phyloP scores from a whole-genome alignment of 2,797 vertebrate genomes.

The Adelosebastes latens region DNA sequence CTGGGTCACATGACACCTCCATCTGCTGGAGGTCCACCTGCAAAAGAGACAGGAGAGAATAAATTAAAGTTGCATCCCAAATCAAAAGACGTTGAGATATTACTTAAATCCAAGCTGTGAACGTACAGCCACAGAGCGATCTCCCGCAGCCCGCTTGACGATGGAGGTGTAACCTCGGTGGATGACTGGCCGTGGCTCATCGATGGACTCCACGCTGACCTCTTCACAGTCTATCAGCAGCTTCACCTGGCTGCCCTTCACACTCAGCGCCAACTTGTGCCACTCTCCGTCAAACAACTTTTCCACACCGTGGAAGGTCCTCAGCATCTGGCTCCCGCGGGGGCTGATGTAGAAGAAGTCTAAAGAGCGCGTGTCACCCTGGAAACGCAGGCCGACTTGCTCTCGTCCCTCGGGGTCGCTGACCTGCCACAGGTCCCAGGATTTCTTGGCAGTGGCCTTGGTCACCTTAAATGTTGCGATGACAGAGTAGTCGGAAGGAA shows the following conservation, averaged over 20 bases:
- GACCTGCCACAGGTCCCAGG: constrained; percentile 86
- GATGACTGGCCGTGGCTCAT: constrained; percentile 60
- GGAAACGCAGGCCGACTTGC: constrained; percentile 76
- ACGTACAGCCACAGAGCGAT: constrained; percentile 74
- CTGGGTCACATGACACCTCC: constrained; percentile 81
- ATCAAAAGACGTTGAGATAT: background rate
- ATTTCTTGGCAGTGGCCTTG: constrained; percentile 62
- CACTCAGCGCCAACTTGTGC: constrained; percentile 82
- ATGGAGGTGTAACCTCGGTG: constrained; percentile 72
- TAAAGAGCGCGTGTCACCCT: constrained; percentile 70
- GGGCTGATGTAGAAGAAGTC: constrained; percentile 78
- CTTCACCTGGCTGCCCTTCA: constrained; percentile 75
- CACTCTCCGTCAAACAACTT: constrained; percentile 82
- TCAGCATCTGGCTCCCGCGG: constrained; percentile 66
- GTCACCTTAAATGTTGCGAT: constrained; percentile 81
- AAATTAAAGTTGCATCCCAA: background rate
- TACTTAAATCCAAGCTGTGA: background rate
- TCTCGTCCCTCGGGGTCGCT: constrained; percentile 77
- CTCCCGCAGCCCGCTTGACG: constrained; percentile 73
- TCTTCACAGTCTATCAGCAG: constrained; percentile 82
- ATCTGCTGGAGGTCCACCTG: constrained; percentile 85
- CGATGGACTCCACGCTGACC: constrained; percentile 63
- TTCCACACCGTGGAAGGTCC: constrained; percentile 71
- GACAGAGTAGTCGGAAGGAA: constrained; percentile 81
- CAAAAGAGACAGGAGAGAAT: background rate